Evolutionary conservation across 2,113 vertebrate species (phyloP).

Genomic region (Mesocricetus auratus): DNA sequence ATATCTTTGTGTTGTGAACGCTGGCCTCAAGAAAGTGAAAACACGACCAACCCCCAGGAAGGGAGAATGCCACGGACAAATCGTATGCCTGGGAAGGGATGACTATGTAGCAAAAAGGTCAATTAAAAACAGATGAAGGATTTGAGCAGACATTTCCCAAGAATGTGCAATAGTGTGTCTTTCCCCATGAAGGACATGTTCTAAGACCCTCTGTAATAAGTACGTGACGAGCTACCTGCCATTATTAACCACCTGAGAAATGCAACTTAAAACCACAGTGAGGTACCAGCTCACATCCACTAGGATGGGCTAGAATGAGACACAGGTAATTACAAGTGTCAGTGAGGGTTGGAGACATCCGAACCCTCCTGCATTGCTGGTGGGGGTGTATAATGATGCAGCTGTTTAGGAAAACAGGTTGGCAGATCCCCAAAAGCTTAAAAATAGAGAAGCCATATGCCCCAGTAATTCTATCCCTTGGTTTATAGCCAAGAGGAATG

Average conservation of each 20-base stretch:
- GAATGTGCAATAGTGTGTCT: not conserved
- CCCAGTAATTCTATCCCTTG: not conserved
- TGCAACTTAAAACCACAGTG: not conserved
- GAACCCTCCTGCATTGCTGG: not conserved
- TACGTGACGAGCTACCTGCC: not conserved
- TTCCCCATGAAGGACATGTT: not conserved
- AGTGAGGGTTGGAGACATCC: not conserved
- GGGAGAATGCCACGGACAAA: not conserved
- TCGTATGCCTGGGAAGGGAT: not conserved
- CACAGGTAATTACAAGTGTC: not conserved
- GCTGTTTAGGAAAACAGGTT: conserved; percentile 12
- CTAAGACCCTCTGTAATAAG: not conserved
- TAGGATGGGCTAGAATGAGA: not conserved
- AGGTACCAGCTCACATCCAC: not conserved
- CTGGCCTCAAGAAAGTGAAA: conserved; percentile 1
- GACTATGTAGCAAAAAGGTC: not conserved
- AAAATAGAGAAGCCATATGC: not conserved
- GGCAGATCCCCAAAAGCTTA: not conserved
- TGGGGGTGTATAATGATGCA: not conserved
- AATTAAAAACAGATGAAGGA: not conserved
- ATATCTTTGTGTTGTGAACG: not conserved
- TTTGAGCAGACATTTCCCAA: not conserved
- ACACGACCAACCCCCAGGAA: not conserved
- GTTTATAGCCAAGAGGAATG: not conserved
- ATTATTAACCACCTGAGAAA: not conserved